phyloP scores from a whole-genome alignment of 2,888 invertebrate genomes.

The Caradrina clavipalpis region DNA sequence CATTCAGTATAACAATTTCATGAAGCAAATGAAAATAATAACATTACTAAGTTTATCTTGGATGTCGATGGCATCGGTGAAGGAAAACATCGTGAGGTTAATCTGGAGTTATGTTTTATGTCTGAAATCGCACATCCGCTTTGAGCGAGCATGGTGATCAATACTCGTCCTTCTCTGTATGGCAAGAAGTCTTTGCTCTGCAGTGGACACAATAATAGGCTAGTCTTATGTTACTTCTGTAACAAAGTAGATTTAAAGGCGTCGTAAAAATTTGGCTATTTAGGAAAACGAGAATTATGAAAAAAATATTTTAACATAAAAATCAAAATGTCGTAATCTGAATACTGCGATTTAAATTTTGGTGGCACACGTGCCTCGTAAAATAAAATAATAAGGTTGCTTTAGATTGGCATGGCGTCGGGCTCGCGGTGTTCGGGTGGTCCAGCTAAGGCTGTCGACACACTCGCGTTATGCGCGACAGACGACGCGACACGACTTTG shows the following conservation, averaged over 20 bases:
- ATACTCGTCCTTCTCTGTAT: too few species aligned
- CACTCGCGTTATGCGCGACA: conserved; percentile 57
- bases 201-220: too few species aligned
- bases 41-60: too few species aligned
- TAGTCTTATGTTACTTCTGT: too few species aligned
- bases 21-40: not conserved
- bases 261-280: not conserved
- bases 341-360: conserved; percentile 43
- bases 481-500: conserved; percentile 65
- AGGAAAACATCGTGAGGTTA: too few species aligned
- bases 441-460: conserved; percentile 62
- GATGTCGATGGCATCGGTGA: too few species aligned
- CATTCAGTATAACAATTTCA: not conserved
- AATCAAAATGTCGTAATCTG: conserved; percentile 16
- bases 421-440: conserved; percentile 65
- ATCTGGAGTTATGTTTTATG: too few species aligned
- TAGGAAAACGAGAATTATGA: not conserved
- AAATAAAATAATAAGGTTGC: conserved; percentile 75
- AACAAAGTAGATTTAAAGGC: not conserved
- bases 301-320: not conserved
- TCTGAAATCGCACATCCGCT: too few species aligned
- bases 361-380: conserved; percentile 53
- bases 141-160: too few species aligned
- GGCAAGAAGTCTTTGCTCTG: too few species aligned
- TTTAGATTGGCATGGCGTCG: conserved; percentile 57